Base-by-base conservation (phyloP, 2,113 vertebrate genomes). In the Ictalurus punctatus region DNA sequence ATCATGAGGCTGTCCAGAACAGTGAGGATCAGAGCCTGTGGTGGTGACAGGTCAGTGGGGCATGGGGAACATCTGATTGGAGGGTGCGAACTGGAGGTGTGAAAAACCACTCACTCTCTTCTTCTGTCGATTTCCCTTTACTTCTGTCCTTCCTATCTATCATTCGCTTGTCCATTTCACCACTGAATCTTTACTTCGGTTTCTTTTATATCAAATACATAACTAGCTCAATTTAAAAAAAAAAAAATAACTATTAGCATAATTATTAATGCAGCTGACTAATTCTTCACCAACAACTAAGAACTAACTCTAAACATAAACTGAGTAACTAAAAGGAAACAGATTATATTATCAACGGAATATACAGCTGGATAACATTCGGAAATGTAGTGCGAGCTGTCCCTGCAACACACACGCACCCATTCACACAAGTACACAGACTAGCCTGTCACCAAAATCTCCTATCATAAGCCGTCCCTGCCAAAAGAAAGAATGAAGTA, bases 41-140 rank as follows among this genome's bases (percentile, higher is more conserved):
- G 76, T 74, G 82, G 21, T 76, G 87, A 90, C 87, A 44, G 78
- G 19, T 30, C 65, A 74, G 59, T 63, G 79, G 19, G 40, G 73
- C 37, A 37, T n/a, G 58, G 52, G 19, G 69, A 90, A 52, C 44
- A 44, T 40, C 40, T 44, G n/a, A n/a, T 37, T 34, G 27, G 40
- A 44, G 65, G 81, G 82, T 71, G 40, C 56, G 63, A 71, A 81
- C 40, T 30, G 54, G 61, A 80, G 52, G 71, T 86, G 71, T 73
- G 25, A 85, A 86, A 86, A 58, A 16, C 23, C 73, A 67, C 83
- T 78, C 56, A 3, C 21, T 48, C 2, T 56, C 56, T 84, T 73
- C 59, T n/a, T 56, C 27, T 79, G 44, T 27, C 54, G 59, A 10
- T 23, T 56, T 54, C 1, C 21, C 14, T 58, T 81, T 10, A 27